These are phyloP conservation scores for Falco cherrug DNA, from an alignment of 2,797 vertebrate species.

Conservation along the genomic window DNA sequence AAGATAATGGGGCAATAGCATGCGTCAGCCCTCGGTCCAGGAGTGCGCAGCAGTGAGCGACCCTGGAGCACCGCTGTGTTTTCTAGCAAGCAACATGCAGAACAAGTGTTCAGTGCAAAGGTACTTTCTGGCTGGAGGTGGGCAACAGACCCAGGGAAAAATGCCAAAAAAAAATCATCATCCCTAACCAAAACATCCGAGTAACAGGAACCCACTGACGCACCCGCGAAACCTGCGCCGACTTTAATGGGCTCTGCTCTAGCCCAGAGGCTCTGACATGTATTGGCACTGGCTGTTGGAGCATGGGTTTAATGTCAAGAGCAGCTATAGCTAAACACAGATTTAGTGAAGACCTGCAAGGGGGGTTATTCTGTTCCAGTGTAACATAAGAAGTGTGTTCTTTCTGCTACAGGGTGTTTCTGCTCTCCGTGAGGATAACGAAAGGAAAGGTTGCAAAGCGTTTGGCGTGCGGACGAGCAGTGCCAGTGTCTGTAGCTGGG, in stretches of 20 bases:
- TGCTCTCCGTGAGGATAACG: accelerated
- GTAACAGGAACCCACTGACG: not conserved
- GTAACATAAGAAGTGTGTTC: not conserved
- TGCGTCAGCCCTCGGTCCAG: accelerated
- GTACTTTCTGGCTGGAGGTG: not conserved
- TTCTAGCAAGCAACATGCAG: not conserved
- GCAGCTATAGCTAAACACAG: not conserved
- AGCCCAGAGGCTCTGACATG: not conserved
- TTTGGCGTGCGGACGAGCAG: accelerated
- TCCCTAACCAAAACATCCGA: not conserved
- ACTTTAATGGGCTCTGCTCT: not conserved
- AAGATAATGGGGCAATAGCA: accelerated
- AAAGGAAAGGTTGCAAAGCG: not conserved
- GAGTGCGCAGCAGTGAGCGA: accelerated
- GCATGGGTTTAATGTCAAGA: not conserved
- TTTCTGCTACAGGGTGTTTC: not conserved
- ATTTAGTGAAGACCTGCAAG: not conserved
- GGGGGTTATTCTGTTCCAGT: not conserved
- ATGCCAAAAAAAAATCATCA: not conserved
- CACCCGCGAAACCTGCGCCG: accelerated
- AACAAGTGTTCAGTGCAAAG: not conserved
- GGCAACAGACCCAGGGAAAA: not conserved
- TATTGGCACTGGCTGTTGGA: not conserved
- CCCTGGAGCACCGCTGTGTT: not conserved
- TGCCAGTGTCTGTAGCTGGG: not conserved